A percentile compares a stretch with the other conserved stretches of the same genome.
Evolutionary conservation across 2,113 vertebrate species (phyloP).

Genomic region (Lepus americanus): DNA sequence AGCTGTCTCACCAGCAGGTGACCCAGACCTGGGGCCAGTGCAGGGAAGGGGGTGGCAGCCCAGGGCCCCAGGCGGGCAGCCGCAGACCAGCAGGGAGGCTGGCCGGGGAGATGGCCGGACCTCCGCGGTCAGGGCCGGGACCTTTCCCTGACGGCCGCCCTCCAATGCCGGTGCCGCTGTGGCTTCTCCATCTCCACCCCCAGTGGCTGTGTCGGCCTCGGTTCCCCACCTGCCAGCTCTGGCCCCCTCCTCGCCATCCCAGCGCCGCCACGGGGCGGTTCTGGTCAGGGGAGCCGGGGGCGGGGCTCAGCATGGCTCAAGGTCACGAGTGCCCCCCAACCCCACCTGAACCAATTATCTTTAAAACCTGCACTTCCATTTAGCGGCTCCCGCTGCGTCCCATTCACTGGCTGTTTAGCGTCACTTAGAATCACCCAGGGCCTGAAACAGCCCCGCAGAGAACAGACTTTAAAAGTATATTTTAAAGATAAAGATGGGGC

Average conservation of each 20-base stretch:
- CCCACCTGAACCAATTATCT: not conserved
- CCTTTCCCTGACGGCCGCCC: not conserved
- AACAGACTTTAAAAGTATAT: conserved; percentile 72
- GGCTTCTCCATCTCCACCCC: not conserved
- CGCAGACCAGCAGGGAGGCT: not conserved
- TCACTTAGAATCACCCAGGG: conserved; percentile 65
- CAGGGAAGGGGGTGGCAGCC: too few relatives aligned
- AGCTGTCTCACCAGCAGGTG: too few relatives aligned
- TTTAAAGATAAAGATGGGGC: conserved; percentile 70
- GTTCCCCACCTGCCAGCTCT: not conserved
- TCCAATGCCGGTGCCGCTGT: too few relatives aligned
- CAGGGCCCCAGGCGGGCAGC: too few relatives aligned
- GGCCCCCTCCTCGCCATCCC: accelerated
- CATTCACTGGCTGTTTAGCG: conserved; percentile 61
- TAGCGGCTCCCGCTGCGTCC: conserved; percentile 41
- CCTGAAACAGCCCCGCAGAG: conserved; percentile 61
- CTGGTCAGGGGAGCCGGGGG: not conserved
- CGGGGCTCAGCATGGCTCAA: too few relatives aligned
- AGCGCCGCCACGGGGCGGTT: too few relatives aligned
- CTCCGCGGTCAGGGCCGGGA: not conserved
- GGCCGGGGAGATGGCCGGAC: not conserved
- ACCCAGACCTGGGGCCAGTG: too few relatives aligned
- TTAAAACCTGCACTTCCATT: conserved; percentile 35
- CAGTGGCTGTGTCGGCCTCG: too few relatives aligned
- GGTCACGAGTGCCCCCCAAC: not conserved